phyloP scores from a whole-genome alignment of 2,888 invertebrate species.

The Seira ritae region DNA sequence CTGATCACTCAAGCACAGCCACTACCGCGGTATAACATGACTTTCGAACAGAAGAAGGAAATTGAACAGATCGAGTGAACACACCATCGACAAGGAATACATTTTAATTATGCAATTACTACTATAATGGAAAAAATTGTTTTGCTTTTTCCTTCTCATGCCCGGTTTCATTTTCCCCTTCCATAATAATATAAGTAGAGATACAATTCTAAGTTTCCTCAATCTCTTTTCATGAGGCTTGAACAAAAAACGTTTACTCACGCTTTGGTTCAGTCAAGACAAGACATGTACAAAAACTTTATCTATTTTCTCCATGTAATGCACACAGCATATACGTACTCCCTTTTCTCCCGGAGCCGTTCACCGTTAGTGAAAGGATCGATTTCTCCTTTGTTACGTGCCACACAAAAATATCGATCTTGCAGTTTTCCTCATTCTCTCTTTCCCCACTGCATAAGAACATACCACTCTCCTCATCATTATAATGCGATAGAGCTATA shows the following conservation, averaged over 20 bases:
- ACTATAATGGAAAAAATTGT: too few relatives aligned
- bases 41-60: too few relatives aligned
- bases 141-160: not conserved
- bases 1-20: too few relatives aligned
- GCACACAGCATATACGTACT: not conserved
- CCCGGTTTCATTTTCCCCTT: not conserved
- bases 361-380: constrained; percentile 59
- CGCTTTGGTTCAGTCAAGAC: not conserved
- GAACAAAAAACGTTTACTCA: not conserved
- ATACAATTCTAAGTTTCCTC: not conserved
- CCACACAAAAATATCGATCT: constrained; percentile 70
- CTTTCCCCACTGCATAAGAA: constrained; percentile 28
- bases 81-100: too few relatives aligned
- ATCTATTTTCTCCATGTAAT: not conserved
- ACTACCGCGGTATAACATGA: too few relatives aligned
- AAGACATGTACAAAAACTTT: not conserved
- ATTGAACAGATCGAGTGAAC: too few relatives aligned
- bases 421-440: constrained; percentile 33
- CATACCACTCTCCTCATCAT: not conserved
- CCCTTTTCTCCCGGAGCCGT: not conserved
- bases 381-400: constrained; percentile 70
- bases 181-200: not conserved
- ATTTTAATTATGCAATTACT: too few relatives aligned
- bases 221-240: not conserved
- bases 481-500: not conserved